Conservation (phyloP, 2,113 vertebrate species). For the Triplophysa rosa region DNA sequence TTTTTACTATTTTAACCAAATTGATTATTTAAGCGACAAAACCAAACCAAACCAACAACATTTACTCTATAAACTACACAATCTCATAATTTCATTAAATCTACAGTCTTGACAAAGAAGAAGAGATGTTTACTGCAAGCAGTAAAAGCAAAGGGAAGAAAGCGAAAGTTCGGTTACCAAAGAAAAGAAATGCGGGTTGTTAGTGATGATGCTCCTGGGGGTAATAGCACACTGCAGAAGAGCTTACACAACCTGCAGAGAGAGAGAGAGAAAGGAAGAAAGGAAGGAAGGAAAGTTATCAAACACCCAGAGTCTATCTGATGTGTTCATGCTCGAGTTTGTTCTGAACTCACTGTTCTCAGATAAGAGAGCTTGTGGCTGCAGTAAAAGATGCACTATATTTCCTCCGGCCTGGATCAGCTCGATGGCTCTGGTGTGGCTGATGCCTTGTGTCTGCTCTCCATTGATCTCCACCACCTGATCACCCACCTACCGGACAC, state of each 20-base stretch:
- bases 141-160: slow-evolving; percentile 57
- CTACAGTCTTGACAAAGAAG: neutral
- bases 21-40: too few species aligned
- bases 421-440: slow-evolving; percentile 95
- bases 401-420: slow-evolving; percentile 95
- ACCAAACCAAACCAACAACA: too few species aligned
- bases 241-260: slow-evolving; percentile 70
- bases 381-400: slow-evolving; percentile 89
- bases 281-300: neutral
- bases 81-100: too few species aligned
- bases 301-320: neutral
- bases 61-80: too few species aligned
- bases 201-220: slow-evolving; percentile 78
- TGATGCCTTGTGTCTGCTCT: slow-evolving; percentile 96
- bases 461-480: slow-evolving; percentile 99
- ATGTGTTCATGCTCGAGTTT: neutral
- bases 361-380: slow-evolving; percentile 89
- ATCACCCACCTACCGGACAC: slow-evolving; percentile 87
- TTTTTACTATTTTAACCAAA: too few species aligned
- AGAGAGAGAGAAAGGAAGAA: neutral
- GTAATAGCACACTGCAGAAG: slow-evolving; percentile 76
- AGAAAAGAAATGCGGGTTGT: slow-evolving; percentile 63
- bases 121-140: neutral
- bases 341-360: slow-evolving; percentile 84
- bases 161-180: slow-evolving; percentile 62